A percentile compares a stretch with the other conserved stretches of the same genome.
Evolutionary conservation across 1,140 invertebrate genomes (phyloP).

Genomic region (Bombus sibiricus): DNA sequence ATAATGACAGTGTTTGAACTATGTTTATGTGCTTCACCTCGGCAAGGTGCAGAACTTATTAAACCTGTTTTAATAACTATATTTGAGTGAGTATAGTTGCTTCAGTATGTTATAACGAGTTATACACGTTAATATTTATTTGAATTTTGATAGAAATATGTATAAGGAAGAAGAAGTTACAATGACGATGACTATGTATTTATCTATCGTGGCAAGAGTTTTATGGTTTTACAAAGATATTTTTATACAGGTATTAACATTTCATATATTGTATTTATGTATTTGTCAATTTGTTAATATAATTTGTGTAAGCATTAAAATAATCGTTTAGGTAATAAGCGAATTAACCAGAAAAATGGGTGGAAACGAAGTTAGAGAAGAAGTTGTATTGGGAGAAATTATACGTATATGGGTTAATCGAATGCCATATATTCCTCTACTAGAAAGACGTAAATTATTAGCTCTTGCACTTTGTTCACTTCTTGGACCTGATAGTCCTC

Average conservation of each 20-base stretch:
- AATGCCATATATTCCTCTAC: slow-evolving; percentile 90
- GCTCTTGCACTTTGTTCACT: slow-evolving; percentile 92
- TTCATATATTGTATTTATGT: background rate
- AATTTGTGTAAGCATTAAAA: background rate
- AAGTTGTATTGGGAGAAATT: slow-evolving; percentile 86
- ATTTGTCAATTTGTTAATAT: background rate
- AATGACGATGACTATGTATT: slow-evolving; percentile 89
- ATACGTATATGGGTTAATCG: slow-evolving; percentile 91
- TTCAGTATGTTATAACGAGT: background rate
- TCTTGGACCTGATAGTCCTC: slow-evolving; percentile 86
- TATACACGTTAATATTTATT: background rate
- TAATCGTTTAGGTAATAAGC: slow-evolving; percentile 82
- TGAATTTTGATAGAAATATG: slow-evolving; percentile 83
- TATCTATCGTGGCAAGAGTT: slow-evolving; percentile 90
- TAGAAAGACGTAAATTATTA: slow-evolving; percentile 90
- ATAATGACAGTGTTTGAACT: slow-evolving; percentile 89
- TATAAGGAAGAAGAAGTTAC: slow-evolving; percentile 87
- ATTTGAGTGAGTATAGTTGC: slow-evolving; percentile 84
- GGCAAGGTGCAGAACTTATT: slow-evolving; percentile 86
- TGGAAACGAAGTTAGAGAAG: slow-evolving; percentile 81
- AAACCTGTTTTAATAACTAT: slow-evolving; percentile 86
- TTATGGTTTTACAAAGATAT: slow-evolving; percentile 89
- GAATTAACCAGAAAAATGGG: slow-evolving; percentile 76
- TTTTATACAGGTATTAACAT: slow-evolving; percentile 85
- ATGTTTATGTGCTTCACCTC: slow-evolving; percentile 86